Percentiles rank a stretch among this genome's conserved stretches.
Evolutionary conservation across 2,888 invertebrate species (phyloP).

Genomic region (Dicranocentrus wangi): DNA sequence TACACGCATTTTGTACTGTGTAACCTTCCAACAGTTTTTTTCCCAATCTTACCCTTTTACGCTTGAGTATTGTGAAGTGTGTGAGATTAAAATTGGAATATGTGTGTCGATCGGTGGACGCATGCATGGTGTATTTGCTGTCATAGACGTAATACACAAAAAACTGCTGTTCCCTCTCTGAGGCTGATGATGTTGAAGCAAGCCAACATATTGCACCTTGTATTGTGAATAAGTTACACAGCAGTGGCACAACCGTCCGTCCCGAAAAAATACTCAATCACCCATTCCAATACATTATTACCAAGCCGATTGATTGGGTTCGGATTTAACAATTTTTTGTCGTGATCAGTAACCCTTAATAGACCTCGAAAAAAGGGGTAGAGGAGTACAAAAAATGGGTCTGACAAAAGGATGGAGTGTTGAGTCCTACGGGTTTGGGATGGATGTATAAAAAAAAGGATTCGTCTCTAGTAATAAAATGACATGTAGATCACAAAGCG

Average conservation of each 20-base stretch:
- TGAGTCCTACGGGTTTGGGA: conserved; percentile 54
- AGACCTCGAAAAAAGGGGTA: conserved; percentile 67
- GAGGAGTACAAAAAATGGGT: conserved; percentile 40
- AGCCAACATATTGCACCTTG: conserved; percentile 62
- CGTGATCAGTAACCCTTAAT: conserved; percentile 66
- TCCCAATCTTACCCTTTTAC: conserved; percentile 64
- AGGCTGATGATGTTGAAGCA: conserved; percentile 17
- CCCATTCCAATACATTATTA: conserved; percentile 65
- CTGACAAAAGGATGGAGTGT: conserved; percentile 59
- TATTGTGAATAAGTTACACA: conserved; percentile 22
- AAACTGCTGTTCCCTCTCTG: conserved; percentile 8
- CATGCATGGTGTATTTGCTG: conserved; percentile 46
- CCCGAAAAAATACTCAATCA: conserved; percentile 58
- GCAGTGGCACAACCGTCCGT: neutral
- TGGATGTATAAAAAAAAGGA: conserved; percentile 46
- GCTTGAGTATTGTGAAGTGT: conserved; percentile 66
- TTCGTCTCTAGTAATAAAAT: conserved; percentile 34
- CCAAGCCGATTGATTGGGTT: conserved; percentile 63
- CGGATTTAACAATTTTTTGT: conserved; percentile 60
- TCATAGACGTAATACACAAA: neutral
- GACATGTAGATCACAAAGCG: conserved; percentile 50
- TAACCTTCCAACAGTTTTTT: conserved; percentile 5
- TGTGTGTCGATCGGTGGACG: conserved; percentile 55
- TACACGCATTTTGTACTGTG: conserved; percentile 35
- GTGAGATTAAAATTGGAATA: conserved; percentile 59